A percentile compares a stretch with the other conserved stretches of the same genome.
These are phyloP conservation scores for Rutilus rutilus DNA, from an alignment of 2,113 vertebrate species.

Conservation along the genomic window DNA sequence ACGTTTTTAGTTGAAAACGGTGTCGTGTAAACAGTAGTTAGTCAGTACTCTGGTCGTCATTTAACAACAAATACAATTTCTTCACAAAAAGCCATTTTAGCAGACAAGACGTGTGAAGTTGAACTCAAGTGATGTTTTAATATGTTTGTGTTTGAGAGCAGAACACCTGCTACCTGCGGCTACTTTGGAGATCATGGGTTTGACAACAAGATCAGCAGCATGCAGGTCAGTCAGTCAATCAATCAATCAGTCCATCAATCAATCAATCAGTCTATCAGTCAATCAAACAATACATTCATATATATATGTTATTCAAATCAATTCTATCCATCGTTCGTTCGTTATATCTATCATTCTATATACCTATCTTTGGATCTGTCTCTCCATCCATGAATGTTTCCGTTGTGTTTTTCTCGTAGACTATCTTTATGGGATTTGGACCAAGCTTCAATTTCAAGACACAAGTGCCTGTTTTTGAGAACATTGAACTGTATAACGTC, in stretches of 20 bases:
- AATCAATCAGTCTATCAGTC: neutral
- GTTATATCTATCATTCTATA: no score
- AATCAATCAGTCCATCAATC: neutral
- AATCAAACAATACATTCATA: neutral
- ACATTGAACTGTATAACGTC: constrained; percentile 96
- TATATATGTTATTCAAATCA: no score
- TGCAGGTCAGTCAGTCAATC: constrained; percentile 82
- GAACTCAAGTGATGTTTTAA: constrained; percentile 10
- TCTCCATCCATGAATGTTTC: neutral
- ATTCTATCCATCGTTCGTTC: no score
- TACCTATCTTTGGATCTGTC: no score
- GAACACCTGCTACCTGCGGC: constrained; percentile 80
- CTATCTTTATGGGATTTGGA: constrained; percentile 94
- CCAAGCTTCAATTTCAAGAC: constrained; percentile 93
- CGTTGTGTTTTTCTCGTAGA: constrained; percentile 75
- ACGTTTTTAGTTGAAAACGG: no score
- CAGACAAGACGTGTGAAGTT: constrained; percentile 56
- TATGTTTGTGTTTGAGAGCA: constrained; percentile 78
- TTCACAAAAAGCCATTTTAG: neutral
- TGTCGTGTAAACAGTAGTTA: no score
- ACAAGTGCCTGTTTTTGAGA: constrained; percentile 93
- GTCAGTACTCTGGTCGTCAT: no score
- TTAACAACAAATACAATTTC: neutral
- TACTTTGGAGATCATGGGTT: constrained; percentile 97
- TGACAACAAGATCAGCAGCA: constrained; percentile 97